phyloP scores from a whole-genome alignment of 2,888 invertebrate genomes.

The Pheosia tremula region DNA sequence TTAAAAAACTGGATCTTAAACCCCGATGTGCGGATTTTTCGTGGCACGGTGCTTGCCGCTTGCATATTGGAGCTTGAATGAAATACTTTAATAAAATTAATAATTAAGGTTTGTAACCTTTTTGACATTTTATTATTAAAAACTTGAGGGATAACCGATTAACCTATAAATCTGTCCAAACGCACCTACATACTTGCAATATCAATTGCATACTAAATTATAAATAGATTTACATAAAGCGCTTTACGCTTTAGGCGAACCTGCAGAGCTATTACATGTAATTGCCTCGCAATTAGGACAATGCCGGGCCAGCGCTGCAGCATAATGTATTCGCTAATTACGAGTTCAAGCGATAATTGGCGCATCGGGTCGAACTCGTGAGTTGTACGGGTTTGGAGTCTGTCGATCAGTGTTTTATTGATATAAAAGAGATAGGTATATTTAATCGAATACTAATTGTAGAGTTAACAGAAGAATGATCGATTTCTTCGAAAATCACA shows the following conservation, averaged over 20 bases:
- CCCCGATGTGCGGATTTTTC: no score
- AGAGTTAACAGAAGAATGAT: not conserved
- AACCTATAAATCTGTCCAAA: not conserved
- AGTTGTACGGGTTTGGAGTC: conserved; percentile 32
- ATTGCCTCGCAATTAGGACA: conserved; percentile 70
- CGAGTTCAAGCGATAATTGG: conserved; percentile 70
- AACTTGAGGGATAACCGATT: not conserved
- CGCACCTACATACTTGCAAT: conserved; percentile 7
- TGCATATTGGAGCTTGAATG: no score
- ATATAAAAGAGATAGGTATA: not conserved
- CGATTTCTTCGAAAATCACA: no score
- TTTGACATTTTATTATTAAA: not conserved
- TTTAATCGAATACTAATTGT: conserved; percentile 11
- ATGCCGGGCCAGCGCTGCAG: conserved; percentile 55
- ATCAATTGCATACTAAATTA: conserved; percentile 15
- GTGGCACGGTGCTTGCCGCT: no score
- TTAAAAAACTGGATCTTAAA: no score
- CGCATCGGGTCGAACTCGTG: conserved; percentile 58
- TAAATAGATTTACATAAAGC: conserved; percentile 32
- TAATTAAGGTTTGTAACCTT: not conserved
- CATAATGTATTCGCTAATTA: conserved; percentile 69
- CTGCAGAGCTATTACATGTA: conserved; percentile 61
- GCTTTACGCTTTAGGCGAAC: conserved; percentile 53
- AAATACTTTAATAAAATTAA: no score
- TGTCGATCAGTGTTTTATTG: conserved; percentile 19